Percentiles rank a stretch among this genome's conserved stretches.
Evolutionary conservation across 2,113 vertebrate genomes (phyloP).

Genomic region (Mus spicilegus): DNA sequence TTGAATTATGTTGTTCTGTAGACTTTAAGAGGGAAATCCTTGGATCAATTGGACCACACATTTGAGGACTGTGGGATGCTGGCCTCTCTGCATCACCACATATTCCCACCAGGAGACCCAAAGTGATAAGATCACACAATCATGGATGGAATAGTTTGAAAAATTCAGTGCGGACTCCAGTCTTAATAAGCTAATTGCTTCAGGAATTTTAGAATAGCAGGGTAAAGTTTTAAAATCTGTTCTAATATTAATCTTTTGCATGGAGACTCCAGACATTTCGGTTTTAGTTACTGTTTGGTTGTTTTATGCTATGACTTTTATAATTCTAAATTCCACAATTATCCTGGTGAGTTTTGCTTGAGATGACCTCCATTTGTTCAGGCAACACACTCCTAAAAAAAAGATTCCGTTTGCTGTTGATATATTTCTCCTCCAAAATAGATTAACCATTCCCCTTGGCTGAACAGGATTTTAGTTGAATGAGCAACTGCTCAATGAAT

Average conservation of each 20-base stretch:
- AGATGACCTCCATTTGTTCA: not conserved
- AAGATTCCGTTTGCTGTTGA: not conserved
- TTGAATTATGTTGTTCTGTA: too few relatives aligned
- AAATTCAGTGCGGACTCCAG: not conserved
- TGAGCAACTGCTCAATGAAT: not conserved
- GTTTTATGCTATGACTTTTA: not conserved
- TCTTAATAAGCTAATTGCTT: not conserved
- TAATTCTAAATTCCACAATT: not conserved
- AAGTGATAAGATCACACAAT: too few relatives aligned
- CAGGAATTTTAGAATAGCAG: not conserved
- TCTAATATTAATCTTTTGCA: not conserved
- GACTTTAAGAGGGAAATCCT: too few relatives aligned
- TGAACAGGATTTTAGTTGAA: not conserved
- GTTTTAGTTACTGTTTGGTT: not conserved
- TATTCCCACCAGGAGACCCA: not conserved
- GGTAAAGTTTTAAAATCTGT: not conserved
- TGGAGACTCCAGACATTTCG: not conserved
- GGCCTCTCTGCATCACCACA: not conserved
- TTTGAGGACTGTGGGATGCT: too few relatives aligned
- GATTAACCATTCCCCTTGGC: not conserved
- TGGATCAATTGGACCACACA: rapidly evolving
- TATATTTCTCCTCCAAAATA: not conserved
- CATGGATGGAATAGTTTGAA: not conserved
- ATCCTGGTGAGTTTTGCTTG: not conserved
- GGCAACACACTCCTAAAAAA: not conserved